Percentiles rank a stretch among this genome's conserved stretches.
Evolutionary conservation across 1,140 invertebrate species (phyloP).

Genomic region (Drosophila nigrodunni): DNA sequence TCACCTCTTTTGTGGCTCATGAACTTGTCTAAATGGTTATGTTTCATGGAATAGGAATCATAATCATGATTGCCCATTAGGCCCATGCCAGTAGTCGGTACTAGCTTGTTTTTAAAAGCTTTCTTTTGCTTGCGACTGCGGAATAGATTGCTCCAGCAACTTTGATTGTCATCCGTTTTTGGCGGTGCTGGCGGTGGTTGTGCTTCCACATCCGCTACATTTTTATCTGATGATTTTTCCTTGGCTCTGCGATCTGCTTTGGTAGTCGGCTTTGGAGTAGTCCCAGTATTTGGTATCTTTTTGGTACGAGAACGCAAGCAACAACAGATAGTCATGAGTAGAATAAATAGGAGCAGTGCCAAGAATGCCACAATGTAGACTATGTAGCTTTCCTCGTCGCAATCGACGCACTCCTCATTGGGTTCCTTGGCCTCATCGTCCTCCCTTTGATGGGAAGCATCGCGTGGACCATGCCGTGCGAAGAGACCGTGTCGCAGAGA

Average conservation of each 20-base stretch:
- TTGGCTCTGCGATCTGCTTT: neutral
- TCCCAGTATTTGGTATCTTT: no score
- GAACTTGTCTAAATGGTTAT: slow-evolving; percentile 4
- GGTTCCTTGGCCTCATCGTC: neutral
- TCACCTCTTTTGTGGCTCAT: slow-evolving; percentile 14
- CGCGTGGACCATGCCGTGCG: neutral
- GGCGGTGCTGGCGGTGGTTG: neutral
- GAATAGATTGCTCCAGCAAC: slow-evolving; percentile 21
- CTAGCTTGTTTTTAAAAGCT: neutral
- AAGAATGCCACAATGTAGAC: slow-evolving; percentile 48
- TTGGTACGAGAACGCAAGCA: slow-evolving; percentile 40
- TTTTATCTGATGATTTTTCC: neutral
- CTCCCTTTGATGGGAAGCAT: neutral
- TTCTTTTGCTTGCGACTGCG: slow-evolving; percentile 1
- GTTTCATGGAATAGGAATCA: neutral
- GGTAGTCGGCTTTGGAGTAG: neutral
- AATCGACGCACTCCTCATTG: slow-evolving; percentile 48
- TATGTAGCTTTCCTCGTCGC: slow-evolving; percentile 41
- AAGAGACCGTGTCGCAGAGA: neutral
- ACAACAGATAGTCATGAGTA: slow-evolving; percentile 57
- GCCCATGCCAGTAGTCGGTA: slow-evolving; percentile 8
- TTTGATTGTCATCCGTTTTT: neutral
- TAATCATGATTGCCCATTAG: neutral
- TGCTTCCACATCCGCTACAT: neutral
- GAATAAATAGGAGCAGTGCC: slow-evolving; percentile 40